Conservation (phyloP, 2,888 invertebrate genomes). For the Sarcophaga carnaria region DNA sequence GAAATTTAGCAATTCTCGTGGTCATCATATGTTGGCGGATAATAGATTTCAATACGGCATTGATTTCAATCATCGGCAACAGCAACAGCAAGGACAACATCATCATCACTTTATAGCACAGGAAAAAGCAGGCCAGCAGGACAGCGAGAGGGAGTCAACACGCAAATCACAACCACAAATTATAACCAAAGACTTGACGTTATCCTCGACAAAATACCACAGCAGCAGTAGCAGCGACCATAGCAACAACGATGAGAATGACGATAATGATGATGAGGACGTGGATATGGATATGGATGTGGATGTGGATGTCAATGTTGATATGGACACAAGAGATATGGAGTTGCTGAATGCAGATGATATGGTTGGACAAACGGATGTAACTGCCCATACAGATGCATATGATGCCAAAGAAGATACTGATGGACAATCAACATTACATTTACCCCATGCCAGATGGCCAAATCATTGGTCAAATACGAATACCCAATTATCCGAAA, state of each 20-base stretch:
- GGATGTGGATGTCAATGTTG: constrained; percentile 23
- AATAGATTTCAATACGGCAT: constrained; percentile 81
- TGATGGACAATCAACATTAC: constrained; percentile 70
- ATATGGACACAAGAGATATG: not conserved
- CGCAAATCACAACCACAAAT: constrained; percentile 70
- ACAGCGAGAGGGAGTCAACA: constrained; percentile 19
- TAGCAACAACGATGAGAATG: constrained; percentile 9
- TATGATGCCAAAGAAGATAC: constrained; percentile 17
- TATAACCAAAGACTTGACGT: constrained; percentile 71
- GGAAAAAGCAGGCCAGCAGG: not conserved
- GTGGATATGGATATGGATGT: not conserved
- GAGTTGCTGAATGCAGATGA: constrained; percentile 58
- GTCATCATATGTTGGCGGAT: constrained; percentile 86
- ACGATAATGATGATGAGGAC: not conserved
- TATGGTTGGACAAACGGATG: constrained; percentile 45
- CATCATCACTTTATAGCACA: not conserved
- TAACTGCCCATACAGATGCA: constrained; percentile 45
- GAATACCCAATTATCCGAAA: constrained; percentile 63
- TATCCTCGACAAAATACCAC: constrained; percentile 54
- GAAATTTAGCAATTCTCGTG: constrained; percentile 87
- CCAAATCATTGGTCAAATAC: constrained; percentile 72
- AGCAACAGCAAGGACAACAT: constrained; percentile 21
- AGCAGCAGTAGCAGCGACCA: constrained; percentile 32
- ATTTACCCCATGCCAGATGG: constrained; percentile 78
- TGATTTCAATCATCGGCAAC: constrained; percentile 77